Evolutionary conservation across 1,140 invertebrate species (phyloP).

Genomic region (Spodoptera frugiperda): DNA sequence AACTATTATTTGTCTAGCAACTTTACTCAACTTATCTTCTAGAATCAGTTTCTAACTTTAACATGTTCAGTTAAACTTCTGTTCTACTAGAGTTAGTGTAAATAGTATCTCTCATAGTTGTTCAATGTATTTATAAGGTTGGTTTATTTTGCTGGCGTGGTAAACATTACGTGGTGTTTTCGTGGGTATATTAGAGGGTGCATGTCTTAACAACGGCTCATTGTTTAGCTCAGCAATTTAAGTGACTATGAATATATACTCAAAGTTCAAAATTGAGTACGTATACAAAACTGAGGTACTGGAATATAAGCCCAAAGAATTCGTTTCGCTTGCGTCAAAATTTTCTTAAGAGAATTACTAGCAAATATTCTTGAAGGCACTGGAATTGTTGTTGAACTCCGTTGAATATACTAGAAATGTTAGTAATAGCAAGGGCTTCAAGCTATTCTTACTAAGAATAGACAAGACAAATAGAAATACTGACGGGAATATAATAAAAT

Average conservation of each 20-base stretch:
- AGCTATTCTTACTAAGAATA: too few species aligned
- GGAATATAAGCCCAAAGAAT: not conserved
- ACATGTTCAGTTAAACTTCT: not conserved
- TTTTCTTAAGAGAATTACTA: slow-evolving; percentile 13
- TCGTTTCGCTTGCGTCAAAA: not conserved
- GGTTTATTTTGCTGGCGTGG: slow-evolving; percentile 12
- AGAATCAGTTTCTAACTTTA: too few species aligned
- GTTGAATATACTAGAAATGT: not conserved
- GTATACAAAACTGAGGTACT: not conserved
- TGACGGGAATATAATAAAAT: too few species aligned
- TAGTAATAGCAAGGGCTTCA: not conserved
- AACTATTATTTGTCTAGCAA: too few species aligned
- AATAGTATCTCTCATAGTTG: slow-evolving; percentile 30
- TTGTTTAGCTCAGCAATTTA: slow-evolving; percentile 16
- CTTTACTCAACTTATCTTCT: too few species aligned
- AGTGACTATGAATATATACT: slow-evolving; percentile 17
- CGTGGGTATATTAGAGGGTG: slow-evolving; percentile 7
- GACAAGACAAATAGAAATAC: too few species aligned
- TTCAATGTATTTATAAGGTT: slow-evolving; percentile 29
- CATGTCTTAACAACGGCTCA: slow-evolving; percentile 5
- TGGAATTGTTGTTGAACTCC: not conserved
- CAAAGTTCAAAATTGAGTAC: not conserved
- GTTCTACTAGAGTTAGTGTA: not conserved
- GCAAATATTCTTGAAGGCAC: not conserved
- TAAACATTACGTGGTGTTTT: slow-evolving; percentile 38